Base-by-base conservation (phyloP, 2,888 invertebrate genomes). In the Cylloceria caligata region DNA sequence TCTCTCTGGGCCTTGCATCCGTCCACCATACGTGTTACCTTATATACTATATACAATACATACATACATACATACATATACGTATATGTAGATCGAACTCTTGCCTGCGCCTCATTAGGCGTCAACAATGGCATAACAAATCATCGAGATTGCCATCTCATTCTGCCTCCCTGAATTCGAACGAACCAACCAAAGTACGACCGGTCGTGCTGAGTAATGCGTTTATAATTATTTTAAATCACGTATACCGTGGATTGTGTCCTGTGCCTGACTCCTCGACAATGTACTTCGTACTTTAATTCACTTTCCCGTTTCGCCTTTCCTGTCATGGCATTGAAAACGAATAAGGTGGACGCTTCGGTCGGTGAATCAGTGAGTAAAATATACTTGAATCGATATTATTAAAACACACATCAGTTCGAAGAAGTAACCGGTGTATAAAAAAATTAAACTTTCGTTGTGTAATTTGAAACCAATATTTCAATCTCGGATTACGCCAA, bases 91-190 rank as follows among this genome's bases (percentile, higher is more conserved):
- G 34, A 60, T 60, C 60, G n/a, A 45, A 42, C 27, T 67, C 67
- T 68, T 45, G 39, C 74, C 34, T 69, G 39, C 69, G 55, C 69
- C 89, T 89, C 89, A 89, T 89, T 89, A 88, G 89, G 86, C 88
- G 86, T 89, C 89, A 88, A 89, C 89, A 89, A 89, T 89, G 86
- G 88, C 86, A 87, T 88, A 89, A 89, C 89, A 88, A 89, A 89
- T 89, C 89, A 88, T 88, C 86, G 86, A 88, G 89, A 89, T 89
- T 87, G 87, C 86, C 83, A 88, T 89, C 89, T 88, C 85, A 86
- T 68, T 87, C 86, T 85, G 84, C 83, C 83, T 84, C 67, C 83
- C 76, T 72, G 64, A 80, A 79, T 81, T 75, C 77, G 69, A 67
- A 71, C 77, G 68, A 83, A 84, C 16, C 19, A n/a, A 27, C 81